Base-by-base conservation (phyloP, 2,113 vertebrate genomes). In the Rhadina sibilatrix region DNA sequence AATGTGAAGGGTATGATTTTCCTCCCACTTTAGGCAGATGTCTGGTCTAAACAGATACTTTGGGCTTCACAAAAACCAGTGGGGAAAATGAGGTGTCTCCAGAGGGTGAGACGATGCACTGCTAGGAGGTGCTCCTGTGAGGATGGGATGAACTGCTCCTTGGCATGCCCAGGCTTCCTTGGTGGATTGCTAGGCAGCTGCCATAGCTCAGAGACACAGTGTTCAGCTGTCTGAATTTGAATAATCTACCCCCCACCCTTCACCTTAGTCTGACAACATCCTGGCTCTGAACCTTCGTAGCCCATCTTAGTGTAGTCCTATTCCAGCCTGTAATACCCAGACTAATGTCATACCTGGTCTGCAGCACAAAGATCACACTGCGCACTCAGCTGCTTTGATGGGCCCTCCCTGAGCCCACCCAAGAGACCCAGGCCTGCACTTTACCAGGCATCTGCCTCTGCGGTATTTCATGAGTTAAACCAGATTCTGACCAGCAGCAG, bases 401-500 rank as follows among this genome's bases (percentile, higher is more conserved):
- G 40, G 47, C 17, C 53, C 24, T 61, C 71, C 37, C 65, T 18
- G 56, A 80, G n/a, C 27, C 21, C 3, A 0, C 15, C n/a, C 37
- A 60, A 40, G 76, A 49, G n/a, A 77, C 5, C 8, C 31, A 44
- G 40, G n/a, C 46, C 60, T 66, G 24, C 1, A 5, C 47, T 94
- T 88, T 19, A 52, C 56, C 52, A 57, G 38, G 25, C 68, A 90
- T 60, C 68, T 75, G 82, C 30, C 31, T 71, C 47, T 3, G 0
- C 0, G 0, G 93, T 68, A 30, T 88, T 49, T 94, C 40, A 86
- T 33, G 85, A 92, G 88, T 95, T 93, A 96, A 97, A 79, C 50
- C 35, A 77, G 54, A 69, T 47, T 88, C 88, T 91, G 85, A 94
- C 71, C 72, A 50, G 79, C 44, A 95, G 88, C 93, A 96, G 92